Percentiles rank a stretch among this genome's conserved stretches.
Conservation (phyloP, 2,888 invertebrate genomes). For the Watsonalla cultraria region DNA sequence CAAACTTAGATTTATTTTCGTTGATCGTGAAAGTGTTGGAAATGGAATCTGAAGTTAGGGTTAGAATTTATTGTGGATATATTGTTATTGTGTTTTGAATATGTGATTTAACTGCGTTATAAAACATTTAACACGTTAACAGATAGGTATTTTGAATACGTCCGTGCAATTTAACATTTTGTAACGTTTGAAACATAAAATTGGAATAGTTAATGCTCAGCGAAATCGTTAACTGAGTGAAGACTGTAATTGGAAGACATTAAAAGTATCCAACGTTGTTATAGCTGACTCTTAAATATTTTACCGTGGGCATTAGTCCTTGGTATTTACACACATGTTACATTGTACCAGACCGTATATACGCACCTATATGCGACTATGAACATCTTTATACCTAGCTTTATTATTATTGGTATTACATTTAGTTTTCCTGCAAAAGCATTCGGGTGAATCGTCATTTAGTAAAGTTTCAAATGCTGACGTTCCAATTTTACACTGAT, state of each 20-base stretch:
- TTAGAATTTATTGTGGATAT: neutral
- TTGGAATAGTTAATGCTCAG: slow-evolving; percentile 73
- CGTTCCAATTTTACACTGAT: too few relatives aligned
- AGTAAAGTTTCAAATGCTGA: too few relatives aligned
- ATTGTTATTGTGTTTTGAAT: neutral
- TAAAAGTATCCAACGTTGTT: slow-evolving; percentile 69
- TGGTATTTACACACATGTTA: slow-evolving; percentile 62
- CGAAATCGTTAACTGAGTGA: slow-evolving; percentile 71
- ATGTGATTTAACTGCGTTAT: slow-evolving; percentile 2
- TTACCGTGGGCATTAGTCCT: slow-evolving; percentile 68
- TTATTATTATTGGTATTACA: slow-evolving; percentile 14
- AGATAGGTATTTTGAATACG: slow-evolving; percentile 29
- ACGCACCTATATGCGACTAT: slow-evolving; percentile 7
- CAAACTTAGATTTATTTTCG: too few relatives aligned
- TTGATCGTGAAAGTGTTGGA: too few relatives aligned
- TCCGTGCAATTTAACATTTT: slow-evolving; percentile 56
- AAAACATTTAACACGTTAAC: slow-evolving; percentile 17
- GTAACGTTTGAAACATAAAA: slow-evolving; percentile 64
- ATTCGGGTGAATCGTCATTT: too few relatives aligned
- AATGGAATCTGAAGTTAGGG: neutral
- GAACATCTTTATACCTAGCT: slow-evolving; percentile 16
- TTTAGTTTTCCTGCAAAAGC: neutral
- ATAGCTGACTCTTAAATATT: slow-evolving; percentile 72
- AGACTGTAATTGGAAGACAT: slow-evolving; percentile 76
- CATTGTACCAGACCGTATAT: slow-evolving; percentile 48